These are phyloP conservation scores for Mastigias papua DNA, from an alignment of 30 jellyfish, hydroid and myxozoan genomes.

Conservation along the genomic window DNA sequence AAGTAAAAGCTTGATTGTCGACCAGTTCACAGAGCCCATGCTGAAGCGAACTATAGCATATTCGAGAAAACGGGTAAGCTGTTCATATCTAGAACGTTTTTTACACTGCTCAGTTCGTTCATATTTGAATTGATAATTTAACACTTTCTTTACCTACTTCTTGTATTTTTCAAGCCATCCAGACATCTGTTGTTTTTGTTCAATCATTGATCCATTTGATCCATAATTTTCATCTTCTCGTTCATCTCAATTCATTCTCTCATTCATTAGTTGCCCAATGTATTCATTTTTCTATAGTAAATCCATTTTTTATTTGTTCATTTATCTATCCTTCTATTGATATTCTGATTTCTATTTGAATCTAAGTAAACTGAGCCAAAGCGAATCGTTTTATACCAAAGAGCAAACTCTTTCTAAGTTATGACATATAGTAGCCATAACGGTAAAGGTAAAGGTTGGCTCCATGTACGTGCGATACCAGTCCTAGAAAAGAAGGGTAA, in stretches of 20 bases:
- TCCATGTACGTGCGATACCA: too few species aligned
- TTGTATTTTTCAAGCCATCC: not conserved
- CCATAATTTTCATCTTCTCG: not conserved
- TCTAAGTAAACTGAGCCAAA: too few species aligned
- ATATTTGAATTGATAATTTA: not conserved
- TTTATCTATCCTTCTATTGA: not conserved
- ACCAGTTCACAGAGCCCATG: constrained; percentile 79
- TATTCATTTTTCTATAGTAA: not conserved
- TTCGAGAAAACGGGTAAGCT: constrained; percentile 70
- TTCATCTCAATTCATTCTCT: not conserved
- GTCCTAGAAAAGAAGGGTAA: too few species aligned
- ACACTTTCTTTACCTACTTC: not conserved
- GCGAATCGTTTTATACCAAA: too few species aligned
- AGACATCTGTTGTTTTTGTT: not conserved
- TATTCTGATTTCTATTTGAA: not conserved
- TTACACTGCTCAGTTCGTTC: not conserved
- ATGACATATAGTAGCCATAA: too few species aligned
- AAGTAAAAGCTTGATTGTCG: constrained; percentile 42
- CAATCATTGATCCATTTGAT: not conserved
- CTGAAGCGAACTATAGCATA: constrained; percentile 68
- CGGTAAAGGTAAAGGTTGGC: too few species aligned
- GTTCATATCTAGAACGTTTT: too few species aligned
- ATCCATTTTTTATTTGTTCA: not conserved
- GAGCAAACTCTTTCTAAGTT: too few species aligned
- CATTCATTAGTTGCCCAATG: not conserved